phyloP scores from a whole-genome alignment of 2,113 vertebrate species.

The Glaucomys volans region DNA sequence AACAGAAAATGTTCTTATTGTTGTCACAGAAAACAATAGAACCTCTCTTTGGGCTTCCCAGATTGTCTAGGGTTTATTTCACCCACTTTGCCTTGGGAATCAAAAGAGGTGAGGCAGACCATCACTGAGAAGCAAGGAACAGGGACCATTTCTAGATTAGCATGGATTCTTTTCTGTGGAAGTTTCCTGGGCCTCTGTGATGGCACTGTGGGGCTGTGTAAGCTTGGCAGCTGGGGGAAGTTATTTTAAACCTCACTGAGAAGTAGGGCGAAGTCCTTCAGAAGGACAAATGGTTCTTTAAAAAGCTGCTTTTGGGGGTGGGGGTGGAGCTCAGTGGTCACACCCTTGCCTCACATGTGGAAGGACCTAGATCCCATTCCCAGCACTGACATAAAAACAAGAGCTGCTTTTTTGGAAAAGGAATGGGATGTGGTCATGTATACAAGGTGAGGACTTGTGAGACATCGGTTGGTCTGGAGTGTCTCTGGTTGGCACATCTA shows the following conservation, averaged over 20 bases:
- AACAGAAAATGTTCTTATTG: background rate
- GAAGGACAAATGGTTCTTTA: background rate
- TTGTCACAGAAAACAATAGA: background rate
- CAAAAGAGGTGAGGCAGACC: background rate
- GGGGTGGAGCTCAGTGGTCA: background rate
- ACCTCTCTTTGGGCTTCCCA: background rate
- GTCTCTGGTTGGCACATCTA: background rate
- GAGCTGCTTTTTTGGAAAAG: background rate
- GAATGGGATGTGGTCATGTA: background rate
- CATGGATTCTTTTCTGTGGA: background rate
- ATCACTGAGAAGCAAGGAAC: background rate
- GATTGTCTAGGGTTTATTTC: background rate
- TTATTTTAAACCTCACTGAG: background rate
- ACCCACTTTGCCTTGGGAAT: background rate
- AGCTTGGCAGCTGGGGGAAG: background rate
- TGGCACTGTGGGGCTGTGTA: fast-evolving
- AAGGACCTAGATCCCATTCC: background rate
- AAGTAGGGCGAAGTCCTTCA: background rate
- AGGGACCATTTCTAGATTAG: background rate
- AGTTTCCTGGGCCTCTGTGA: background rate
- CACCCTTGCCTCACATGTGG: no score
- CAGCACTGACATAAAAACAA: background rate
- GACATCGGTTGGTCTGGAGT: background rate
- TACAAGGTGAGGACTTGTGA: background rate
- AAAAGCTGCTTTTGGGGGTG: background rate